phyloP scores from a whole-genome alignment of 2,113 vertebrate genomes.

The Asarcornis scutulata region DNA sequence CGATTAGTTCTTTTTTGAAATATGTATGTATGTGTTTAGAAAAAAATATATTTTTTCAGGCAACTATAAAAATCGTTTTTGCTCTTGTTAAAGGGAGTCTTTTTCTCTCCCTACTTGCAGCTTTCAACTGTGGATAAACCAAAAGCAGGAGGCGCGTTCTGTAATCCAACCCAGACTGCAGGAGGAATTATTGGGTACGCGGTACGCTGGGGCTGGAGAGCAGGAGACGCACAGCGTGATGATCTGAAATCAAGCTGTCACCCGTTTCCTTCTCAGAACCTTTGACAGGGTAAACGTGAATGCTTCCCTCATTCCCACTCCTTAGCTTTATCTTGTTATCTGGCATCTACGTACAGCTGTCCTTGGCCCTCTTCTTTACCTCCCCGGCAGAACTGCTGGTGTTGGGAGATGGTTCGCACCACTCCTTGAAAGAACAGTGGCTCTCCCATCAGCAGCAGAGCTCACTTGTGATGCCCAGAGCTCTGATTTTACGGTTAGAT shows the following conservation, averaged over 20 bases:
- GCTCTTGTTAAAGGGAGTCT: neutral
- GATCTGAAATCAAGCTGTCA: conserved; percentile 49
- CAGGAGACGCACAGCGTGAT: neutral
- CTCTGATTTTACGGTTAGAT: neutral
- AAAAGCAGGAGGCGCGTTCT: conserved; percentile 56
- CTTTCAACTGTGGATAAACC: conserved; percentile 41
- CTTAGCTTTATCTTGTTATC: neutral
- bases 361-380: neutral
- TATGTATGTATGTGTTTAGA: neutral
- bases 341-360: neutral
- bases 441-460: neutral
- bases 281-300: neutral
- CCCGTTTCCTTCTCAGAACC: conserved; percentile 27
- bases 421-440: neutral
- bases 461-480: neutral
- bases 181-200: neutral
- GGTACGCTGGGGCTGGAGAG: neutral
- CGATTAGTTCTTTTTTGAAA: neutral
- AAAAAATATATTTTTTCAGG: neutral
- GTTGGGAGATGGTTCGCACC: neutral
- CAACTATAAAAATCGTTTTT: conserved; percentile 30
- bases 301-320: neutral
- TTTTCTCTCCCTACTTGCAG: neutral
- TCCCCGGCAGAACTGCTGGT: neutral
- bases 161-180: conserved; percentile 40